These are phyloP conservation scores for Perognathus longimembris DNA, from an alignment of 2,113 vertebrate genomes.

Conservation along the genomic window DNA sequence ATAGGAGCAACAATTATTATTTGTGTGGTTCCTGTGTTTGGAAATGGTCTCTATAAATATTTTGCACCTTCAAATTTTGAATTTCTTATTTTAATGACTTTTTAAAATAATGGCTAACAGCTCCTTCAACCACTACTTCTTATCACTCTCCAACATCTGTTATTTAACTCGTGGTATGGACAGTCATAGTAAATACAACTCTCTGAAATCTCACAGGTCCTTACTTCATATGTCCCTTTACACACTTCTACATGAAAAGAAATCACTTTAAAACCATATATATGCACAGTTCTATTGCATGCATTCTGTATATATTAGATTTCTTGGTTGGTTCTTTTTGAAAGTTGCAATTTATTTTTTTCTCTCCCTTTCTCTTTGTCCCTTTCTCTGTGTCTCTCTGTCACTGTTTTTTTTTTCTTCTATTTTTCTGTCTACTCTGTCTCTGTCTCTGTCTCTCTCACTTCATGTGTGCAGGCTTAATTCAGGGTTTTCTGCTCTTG, in stretches of 20 bases:
- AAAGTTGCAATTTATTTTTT: not conserved
- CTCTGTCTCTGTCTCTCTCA: no score
- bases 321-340: not conserved
- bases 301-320: not conserved
- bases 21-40: not conserved
- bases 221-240: not conserved
- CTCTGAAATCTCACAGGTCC: not conserved
- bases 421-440: not conserved
- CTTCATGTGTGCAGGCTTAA: no score
- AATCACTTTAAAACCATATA: not conserved
- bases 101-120: not conserved
- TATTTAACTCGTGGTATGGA: conserved; percentile 23
- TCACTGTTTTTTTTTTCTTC: no score
- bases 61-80: not conserved
- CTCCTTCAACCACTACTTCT: not conserved
- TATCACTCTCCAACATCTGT: not conserved
- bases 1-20: not conserved
- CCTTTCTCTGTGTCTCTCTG: no score
- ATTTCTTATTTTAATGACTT: conserved; percentile 29
- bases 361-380: no score
- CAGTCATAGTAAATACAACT: no score
- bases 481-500: no score
- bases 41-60: not conserved
- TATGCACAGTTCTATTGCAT: not conserved
- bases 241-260: not conserved